A percentile compares a stretch with the other conserved stretches of the same genome.
Evolutionary conservation across 2,888 invertebrate genomes (phyloP).

Genomic region (Cyrtodaria siliqua): DNA sequence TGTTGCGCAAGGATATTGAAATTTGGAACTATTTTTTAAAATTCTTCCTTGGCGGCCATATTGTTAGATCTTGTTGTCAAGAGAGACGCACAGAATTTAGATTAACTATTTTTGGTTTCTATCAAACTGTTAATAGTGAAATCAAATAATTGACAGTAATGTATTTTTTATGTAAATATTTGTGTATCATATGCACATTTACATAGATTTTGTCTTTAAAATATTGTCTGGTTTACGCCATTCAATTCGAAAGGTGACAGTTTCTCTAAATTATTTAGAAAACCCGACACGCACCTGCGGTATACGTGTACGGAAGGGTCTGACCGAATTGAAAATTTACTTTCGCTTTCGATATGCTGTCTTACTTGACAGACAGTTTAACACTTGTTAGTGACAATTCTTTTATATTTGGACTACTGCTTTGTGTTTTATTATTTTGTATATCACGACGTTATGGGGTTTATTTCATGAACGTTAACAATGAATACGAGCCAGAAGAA

Average conservation of each 20-base stretch:
- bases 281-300: conserved; percentile 34
- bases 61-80: conserved; percentile 18
- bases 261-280: not conserved
- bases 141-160: too few species aligned
- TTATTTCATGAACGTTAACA: conserved; percentile 20
- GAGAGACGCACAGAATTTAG: not conserved
- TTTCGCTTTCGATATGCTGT: too few species aligned
- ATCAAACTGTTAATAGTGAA: too few species aligned
- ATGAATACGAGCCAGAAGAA: not conserved
- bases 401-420: conserved; percentile 18
- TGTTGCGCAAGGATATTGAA: not conserved
- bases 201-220: too few species aligned
- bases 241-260: too few species aligned
- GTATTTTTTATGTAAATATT: too few species aligned
- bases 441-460: conserved; percentile 21
- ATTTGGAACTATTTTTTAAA: conserved; percentile 17
- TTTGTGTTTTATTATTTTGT: conserved; percentile 9
- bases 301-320: not conserved
- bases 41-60: conserved; percentile 20
- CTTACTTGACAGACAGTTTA: too few species aligned
- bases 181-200: too few species aligned
- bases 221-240: too few species aligned
- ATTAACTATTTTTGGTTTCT: too few species aligned
- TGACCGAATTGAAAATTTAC: not conserved
- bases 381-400: conserved; percentile 19